phyloP scores from a whole-genome alignment of 1,140 invertebrate species.

The Hycleus cichorii region DNA sequence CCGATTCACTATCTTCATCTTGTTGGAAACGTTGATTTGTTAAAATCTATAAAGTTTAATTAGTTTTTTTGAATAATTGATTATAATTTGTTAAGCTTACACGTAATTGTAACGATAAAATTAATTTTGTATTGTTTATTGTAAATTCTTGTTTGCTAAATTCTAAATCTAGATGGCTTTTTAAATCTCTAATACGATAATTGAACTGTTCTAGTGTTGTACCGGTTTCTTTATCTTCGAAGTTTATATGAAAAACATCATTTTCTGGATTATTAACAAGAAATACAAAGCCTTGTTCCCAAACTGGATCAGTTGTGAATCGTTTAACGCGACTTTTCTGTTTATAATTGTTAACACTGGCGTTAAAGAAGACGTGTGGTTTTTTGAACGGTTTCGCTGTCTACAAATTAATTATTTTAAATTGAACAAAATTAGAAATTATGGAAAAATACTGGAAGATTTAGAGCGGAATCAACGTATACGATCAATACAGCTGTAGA shows the following conservation, averaged over 20 bases:
- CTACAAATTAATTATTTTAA: constrained; percentile 39
- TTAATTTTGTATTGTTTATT: constrained; percentile 52
- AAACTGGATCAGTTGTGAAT: constrained; percentile 61
- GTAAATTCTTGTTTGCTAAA: constrained; percentile 28
- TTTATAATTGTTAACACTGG: constrained; percentile 60
- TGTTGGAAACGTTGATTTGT: constrained; percentile 6
- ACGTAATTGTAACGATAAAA: constrained; percentile 66
- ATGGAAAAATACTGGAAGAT: constrained; percentile 66
- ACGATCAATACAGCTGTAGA: constrained; percentile 75
- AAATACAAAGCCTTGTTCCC: constrained; percentile 79
- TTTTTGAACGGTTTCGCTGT: constrained; percentile 55
- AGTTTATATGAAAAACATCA: constrained; percentile 66
- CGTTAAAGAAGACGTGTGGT: constrained; percentile 67
- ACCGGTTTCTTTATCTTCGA: constrained; percentile 27
- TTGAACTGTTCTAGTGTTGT: constrained; percentile 21
- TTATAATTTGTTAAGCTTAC: constrained; percentile 45
- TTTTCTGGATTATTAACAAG: constrained; percentile 81
- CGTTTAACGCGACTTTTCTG: constrained; percentile 60
- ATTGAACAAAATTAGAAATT: background rate
- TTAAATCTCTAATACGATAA: constrained; percentile 24
- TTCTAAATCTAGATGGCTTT: constrained; percentile 18
- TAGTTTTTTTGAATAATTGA: background rate
- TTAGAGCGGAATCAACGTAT: constrained; percentile 79
- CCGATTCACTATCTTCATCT: constrained; percentile 12
- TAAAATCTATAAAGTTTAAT: constrained; percentile 1